phyloP scores from a whole-genome alignment of 2,113 vertebrate species.

The Microtus richardsoni region DNA sequence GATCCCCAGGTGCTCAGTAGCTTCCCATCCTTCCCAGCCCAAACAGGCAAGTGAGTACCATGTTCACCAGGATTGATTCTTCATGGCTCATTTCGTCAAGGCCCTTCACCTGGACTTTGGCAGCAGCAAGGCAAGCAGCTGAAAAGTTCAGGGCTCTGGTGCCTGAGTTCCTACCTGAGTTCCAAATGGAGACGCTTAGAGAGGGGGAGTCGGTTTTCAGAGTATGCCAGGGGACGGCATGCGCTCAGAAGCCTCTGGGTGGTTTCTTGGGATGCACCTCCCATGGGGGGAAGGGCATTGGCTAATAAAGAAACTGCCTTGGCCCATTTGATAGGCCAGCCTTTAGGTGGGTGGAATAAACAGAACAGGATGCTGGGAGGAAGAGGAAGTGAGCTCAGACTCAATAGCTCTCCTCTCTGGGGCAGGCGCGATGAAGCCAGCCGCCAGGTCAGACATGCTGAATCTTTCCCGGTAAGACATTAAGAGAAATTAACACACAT shows the following conservation, averaged over 20 bases:
- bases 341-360: too few species aligned
- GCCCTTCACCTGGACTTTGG: not conserved
- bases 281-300: too few species aligned
- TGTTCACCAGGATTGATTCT: accelerated
- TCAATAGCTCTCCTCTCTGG: too few species aligned
- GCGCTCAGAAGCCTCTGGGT: not conserved
- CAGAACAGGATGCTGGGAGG: too few species aligned
- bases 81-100: accelerated
- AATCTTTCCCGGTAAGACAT: too few species aligned
- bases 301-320: too few species aligned
- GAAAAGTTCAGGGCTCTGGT: too few species aligned
- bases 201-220: not conserved
- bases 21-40: not conserved
- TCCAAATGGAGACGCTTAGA: not conserved
- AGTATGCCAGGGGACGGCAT: not conserved
- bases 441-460: too few species aligned
- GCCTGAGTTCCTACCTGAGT: not conserved
- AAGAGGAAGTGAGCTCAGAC: too few species aligned
- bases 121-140: not conserved
- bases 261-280: not conserved
- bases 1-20: accelerated
- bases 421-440: too few species aligned
- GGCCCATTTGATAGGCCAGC: too few species aligned
- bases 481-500: too few species aligned
- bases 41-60: accelerated